Evolutionary conservation across 2,888 invertebrate genomes (phyloP), one percentile per base, ranked within the genome.

Genomic region (Parascotia fuliginaria): DNA sequence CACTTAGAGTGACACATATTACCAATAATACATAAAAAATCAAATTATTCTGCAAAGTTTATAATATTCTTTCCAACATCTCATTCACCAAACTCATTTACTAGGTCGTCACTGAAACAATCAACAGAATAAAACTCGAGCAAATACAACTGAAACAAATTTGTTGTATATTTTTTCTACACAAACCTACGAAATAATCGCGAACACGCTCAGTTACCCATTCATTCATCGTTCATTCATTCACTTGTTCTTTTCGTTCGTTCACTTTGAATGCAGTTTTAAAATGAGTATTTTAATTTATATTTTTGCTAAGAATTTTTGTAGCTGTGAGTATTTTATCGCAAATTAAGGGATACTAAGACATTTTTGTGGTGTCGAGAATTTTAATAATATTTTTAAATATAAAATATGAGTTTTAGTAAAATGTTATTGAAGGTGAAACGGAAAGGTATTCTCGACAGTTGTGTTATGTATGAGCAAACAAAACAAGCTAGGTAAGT

Each of bases 151-250:
- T 16, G 33, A 41, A 54, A 62, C 42, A 64, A 46, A 48, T 22
- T 51, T 51, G 41, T 59, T 58, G 52, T 55, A 59, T 54, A 45
- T 67, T 59, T 66, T 58, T 39, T 38, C 48, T 44, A 67, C 44
- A 67, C 45, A 41, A 54, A 16, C 29, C 33, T 28, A 41, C 43
- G 22, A 60, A 59, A 59, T 61, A 56, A 59, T 65, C 60, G 60
- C 55, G 42, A 41, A 50, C 51, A 54, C 58, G 58, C 59, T 70
- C 59, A 58, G 60, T 64, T 64, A 61, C 38, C 49, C 64, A 60
- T 68, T 59, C 60, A 60, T 37, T 57, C 51, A 40, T 37, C 54
- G 42, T 45, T 58, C 49, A 50, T 40, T 65, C 61, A 54, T 58
- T 64, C 59, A 55, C 42, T 56, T 51, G 44, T 28, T 54, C 58